Evolutionary conservation across 2,888 invertebrate species (phyloP).

Genomic region (Gasteruption jaculator): DNA sequence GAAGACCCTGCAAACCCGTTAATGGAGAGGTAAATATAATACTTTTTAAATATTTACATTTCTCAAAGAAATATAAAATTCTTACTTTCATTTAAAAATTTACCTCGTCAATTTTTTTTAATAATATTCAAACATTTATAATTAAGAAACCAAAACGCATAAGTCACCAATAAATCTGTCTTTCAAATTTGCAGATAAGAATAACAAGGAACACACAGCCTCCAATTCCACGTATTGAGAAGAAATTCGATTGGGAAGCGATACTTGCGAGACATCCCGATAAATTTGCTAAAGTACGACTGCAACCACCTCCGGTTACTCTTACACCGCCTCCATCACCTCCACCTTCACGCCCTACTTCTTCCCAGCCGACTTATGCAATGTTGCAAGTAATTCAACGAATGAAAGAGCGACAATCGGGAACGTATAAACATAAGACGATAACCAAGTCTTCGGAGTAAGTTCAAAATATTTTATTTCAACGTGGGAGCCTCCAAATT

Average conservation of each 20-base stretch:
- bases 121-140: constrained; percentile 8
- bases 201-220: constrained; percentile 44
- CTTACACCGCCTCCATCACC: constrained; percentile 37
- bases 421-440: constrained; percentile 33
- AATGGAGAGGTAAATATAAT: constrained; percentile 40
- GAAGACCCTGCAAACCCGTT: constrained; percentile 46
- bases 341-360: constrained; percentile 39
- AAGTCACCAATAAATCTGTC: constrained; percentile 4
- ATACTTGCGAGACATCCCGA: constrained; percentile 52
- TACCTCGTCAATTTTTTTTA: not conserved
- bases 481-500: not conserved
- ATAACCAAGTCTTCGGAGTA: constrained; percentile 38
- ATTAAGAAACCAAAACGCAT: too few relatives aligned
- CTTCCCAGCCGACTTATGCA: constrained; percentile 61
- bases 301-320: constrained; percentile 34
- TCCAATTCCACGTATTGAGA: constrained; percentile 28
- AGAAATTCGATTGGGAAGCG: constrained; percentile 52
- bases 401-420: constrained; percentile 56
- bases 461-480: constrained; percentile 18
- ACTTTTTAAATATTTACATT: constrained; percentile 1
- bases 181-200: constrained; percentile 38
- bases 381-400: constrained; percentile 66
- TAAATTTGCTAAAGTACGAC: constrained; percentile 46
- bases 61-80: too few relatives aligned
- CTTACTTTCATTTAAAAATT: too few relatives aligned